Evolutionary conservation across 2,888 invertebrate genomes (phyloP), one percentile per base, ranked within the genome.

Genomic region (Lithodes maja): DNA sequence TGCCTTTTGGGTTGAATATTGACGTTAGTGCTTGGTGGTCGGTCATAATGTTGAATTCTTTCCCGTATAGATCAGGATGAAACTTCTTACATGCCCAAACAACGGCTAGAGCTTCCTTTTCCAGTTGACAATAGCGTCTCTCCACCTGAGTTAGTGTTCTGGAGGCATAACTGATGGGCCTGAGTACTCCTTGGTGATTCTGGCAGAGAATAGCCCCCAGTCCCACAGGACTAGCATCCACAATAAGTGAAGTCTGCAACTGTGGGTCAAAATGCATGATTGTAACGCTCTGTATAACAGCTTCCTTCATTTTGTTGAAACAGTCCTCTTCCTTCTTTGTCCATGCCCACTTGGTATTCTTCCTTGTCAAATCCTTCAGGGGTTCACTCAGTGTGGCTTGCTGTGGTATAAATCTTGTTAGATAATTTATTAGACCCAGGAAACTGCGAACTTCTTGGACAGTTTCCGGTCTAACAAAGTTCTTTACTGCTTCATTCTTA

Each of bases 61-160:
- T 77, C 1, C 87, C 84, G 15, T 17, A 77, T 5, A 87, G 61
- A 77, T 85, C 85, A 15, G 85, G 69, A 71, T 85, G 87, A 33
- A 83, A 83, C 5, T 87, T 83, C 2, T 87, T 84, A 83, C 84
- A 87, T n/a, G 68, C 78, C 87, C 84, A 87, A 49, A 85, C 83
- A 33, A 88, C 77, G 61, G 88, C 83, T n/a, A 88, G 78, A n/a
- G 83, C 78, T 69, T 88, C 77, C n/a, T 77, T 69, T 53, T 88
- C 78, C 55, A 78, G 75, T 61, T 85, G 85, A n/a, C 83, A 88
- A 78, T 88, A 88, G 61, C 88, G 77, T 12, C 68, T 9, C 55
- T 86, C 61, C 68, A 84, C 84, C 55, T 74, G 17, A 3, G 84
- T 84, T 17, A 84, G 74, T n/a, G 84, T 75, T 17, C 84, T 74